Base-by-base conservation (phyloP, 23 tunicate species). In the Ascidia mentula region DNA sequence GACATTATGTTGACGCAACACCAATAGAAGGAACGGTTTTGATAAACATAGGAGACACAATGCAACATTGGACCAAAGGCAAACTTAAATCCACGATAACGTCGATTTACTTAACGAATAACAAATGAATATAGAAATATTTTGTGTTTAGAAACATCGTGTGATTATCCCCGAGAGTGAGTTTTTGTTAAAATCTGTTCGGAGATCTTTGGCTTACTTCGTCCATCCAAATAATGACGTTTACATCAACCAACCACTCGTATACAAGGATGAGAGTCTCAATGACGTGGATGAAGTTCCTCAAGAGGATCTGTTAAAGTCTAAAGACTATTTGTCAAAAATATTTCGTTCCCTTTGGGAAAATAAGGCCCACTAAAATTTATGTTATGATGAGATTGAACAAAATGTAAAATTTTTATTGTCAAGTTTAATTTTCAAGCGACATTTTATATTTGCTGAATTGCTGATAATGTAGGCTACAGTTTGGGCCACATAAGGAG, bases 201-300 rank as follows among this genome's bases (percentile, higher is more conserved):
- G 85, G 37, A 77, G 85, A 5, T 81, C 85, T 15, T 24, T 72
- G 45, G 85, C 59, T 31, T 81, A 81, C 72, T 81, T 81, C 45
- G 77, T 72, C 3, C 33, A 37, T 8, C 85, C 85, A 12, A 40
- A 81, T 36, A 81, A 81, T 81, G 78, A 81, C 26, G 85, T 72
- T 24, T 35, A n/a, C 72, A 8, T 81, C 5, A 73, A 81, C 33
- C 7, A 35, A 17, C 75, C 46, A 20, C 69, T 80, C 38, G 37
- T 32, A 18, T 78, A 59, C 42, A 32, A 31, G 38, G 76, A 34
- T 42, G 53, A 42, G 15, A 42, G 53, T 42, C 53, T 42, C 12
- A 42, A 42, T 42, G 15, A 42, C 15, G 53, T 15, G 15, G 53
- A 42, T 15, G 53, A 42, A 9, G 53, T 42, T 42, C 15, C 53